phyloP scores from a whole-genome alignment of 2,888 invertebrate genomes.

The Agapostemon virescens region DNA sequence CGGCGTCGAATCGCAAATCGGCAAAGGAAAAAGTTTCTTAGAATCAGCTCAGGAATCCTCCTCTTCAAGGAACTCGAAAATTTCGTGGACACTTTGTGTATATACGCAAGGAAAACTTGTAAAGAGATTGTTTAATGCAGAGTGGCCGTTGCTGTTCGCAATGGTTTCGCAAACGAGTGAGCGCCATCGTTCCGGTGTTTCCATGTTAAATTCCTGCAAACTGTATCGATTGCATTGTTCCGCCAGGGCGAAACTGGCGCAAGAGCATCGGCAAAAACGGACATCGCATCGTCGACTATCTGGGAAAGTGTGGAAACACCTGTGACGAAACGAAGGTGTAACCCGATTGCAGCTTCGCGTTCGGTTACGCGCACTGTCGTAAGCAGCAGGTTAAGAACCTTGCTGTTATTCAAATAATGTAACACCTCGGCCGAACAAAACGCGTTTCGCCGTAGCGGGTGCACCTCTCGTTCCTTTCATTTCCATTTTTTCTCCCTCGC shows the following conservation, averaged over 20 bases:
- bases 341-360: constrained; percentile 41
- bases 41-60: no score
- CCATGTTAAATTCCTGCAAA: background rate
- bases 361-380: constrained; percentile 6
- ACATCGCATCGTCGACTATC: background rate
- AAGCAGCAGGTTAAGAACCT: constrained; percentile 43
- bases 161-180: background rate
- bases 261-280: constrained; percentile 10
- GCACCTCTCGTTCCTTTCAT: background rate
- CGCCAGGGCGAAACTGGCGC: background rate
- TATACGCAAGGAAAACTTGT: no score
- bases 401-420: constrained; percentile 41
- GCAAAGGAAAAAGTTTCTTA: no score
- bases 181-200: background rate
- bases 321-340: constrained; percentile 42
- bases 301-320: constrained; percentile 40
- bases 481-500: background rate
- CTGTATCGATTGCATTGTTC: constrained; percentile 7
- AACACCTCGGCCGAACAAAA: background rate
- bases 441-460: background rate
- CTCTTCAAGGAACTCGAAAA: no score
- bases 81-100: no score
- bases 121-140: no score
- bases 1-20: no score
- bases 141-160: background rate